Conservation (phyloP, 1,140 invertebrate genomes). For the Streblospio benedicti region DNA sequence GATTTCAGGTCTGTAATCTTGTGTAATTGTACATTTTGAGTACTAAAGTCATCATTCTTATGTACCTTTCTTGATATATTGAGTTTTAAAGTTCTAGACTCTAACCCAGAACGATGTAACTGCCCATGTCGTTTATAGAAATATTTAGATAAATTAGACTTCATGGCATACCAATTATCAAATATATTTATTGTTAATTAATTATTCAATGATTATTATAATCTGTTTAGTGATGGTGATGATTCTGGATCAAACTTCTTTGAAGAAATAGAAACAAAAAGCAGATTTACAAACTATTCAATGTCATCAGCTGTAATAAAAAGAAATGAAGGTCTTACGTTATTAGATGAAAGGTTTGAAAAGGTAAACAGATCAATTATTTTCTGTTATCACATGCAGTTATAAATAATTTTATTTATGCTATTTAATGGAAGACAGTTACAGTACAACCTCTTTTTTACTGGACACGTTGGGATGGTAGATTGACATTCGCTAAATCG, state of each 20-base stretch:
- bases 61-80: background rate
- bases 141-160: background rate
- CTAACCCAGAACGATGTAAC: background rate
- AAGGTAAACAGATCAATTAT: conserved; percentile 52
- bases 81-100: background rate
- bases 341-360: conserved; percentile 87
- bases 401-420: too few species aligned
- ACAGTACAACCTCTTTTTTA: too few species aligned
- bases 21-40: background rate
- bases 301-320: conserved; percentile 84
- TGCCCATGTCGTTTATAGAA: too few species aligned
- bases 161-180: background rate
- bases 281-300: conserved; percentile 85
- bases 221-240: conserved; percentile 9
- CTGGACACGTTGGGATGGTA: too few species aligned
- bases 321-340: conserved; percentile 70
- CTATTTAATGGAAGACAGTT: too few species aligned
- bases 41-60: background rate
- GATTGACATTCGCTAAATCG: too few species aligned
- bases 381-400: background rate
- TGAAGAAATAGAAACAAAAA: conserved; percentile 64
- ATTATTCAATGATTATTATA: background rate
- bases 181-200: background rate
- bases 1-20: background rate
- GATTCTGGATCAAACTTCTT: conserved; percentile 15